Evolutionary conservation across 1,140 invertebrate genomes (phyloP), one percentile per base, ranked within the genome.

Genomic region (Zaprionus ghesquierei): DNA sequence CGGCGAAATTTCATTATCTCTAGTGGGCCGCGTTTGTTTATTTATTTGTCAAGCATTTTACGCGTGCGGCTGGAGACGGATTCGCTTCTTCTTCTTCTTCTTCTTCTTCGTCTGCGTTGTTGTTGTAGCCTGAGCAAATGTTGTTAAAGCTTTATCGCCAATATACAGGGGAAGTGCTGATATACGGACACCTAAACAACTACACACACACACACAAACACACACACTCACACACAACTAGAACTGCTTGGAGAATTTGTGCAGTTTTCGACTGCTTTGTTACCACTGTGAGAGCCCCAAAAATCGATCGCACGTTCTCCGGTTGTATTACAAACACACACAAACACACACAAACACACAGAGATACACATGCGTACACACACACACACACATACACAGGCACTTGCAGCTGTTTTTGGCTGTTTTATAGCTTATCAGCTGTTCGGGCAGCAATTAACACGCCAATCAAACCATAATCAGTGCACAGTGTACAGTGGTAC

Each of bases 231-330:
- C 9, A 49, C 15, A 49, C 38, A 38, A 13, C 12, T 56, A 18
- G 22, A 41, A 25, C 50, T 23, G 31, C 31, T 10, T 33, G 10
- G 10, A 41, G 1, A 29, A 41, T 41, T 41, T n/a, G n/a, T 13
- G 29, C 5, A 2, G 3, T 56, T 69, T 69, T 44, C 5, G 31
- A 51, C 60, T 77, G 61, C 50, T 64, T 64, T 76, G 5, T 20
- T 31, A 41, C 44, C 61, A 77, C 63, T 65, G 77, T 70, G 46
- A 63, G 50, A 15, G 64, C 51, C 62, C 60, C 55, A 79, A 89
- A 89, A 89, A 89, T 89, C 84, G 84, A 89, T 89, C 84, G 63
- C 85, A 81, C 75, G 74, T 70, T 79, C 55, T 69, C 38, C 62
- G 69, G 68, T 58, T 58, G 69, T 73, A 69, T 50, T 60, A 74